A percentile compares a stretch with the other conserved stretches of the same genome.
Evolutionary conservation across 2,113 vertebrate species (phyloP).

Genomic region (Emydura subglobosa): DNA sequence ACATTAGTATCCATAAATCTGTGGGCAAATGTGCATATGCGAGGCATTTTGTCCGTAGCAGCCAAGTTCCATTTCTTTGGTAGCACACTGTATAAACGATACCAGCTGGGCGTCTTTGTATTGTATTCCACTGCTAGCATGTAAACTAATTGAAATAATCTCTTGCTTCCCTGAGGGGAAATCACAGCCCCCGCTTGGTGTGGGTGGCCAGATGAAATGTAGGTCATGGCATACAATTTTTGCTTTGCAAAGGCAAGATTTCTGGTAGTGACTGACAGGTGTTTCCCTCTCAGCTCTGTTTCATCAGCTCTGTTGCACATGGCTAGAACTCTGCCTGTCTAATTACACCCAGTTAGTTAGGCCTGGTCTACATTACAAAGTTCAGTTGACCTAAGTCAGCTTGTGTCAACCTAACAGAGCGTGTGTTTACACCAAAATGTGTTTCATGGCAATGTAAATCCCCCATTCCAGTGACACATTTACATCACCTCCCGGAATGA

Average conservation of each 20-base stretch:
- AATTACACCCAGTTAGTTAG: not conserved
- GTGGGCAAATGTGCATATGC: not conserved
- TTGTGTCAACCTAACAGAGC: not conserved
- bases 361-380: not conserved
- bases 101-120: not conserved
- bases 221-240: not conserved
- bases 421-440: not conserved
- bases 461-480: not conserved
- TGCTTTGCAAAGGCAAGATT: not conserved
- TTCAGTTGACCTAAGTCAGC: not conserved
- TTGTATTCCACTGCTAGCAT: not conserved
- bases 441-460: not conserved
- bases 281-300: not conserved
- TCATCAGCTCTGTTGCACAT: not conserved
- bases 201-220: constrained; percentile 18
- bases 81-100: constrained; percentile 32
- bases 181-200: not conserved
- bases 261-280: constrained; percentile 24
- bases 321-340: not conserved
- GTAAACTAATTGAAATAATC: constrained; percentile 38
- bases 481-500: not conserved
- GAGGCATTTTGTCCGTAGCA: not conserved
- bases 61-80: constrained; percentile 26
- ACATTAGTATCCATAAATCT: not conserved
- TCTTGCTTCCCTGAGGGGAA: constrained; percentile 51